Evolutionary conservation across 2,113 vertebrate species (phyloP).

Genomic region (Scortum barcoo): DNA sequence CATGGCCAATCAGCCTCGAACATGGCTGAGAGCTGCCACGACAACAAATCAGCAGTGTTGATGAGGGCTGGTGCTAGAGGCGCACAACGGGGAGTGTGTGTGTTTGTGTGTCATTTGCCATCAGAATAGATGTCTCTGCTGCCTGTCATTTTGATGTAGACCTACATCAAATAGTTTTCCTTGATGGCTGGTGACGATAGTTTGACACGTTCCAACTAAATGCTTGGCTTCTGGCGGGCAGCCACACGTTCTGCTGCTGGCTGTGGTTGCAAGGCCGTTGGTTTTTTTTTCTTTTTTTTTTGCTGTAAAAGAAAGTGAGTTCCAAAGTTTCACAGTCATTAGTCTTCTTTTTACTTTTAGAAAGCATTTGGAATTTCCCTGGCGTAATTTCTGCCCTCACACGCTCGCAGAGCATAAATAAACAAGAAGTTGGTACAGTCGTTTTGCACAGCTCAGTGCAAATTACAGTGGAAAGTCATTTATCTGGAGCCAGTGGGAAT

Average conservation of each 20-base stretch:
- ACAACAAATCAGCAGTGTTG: slow-evolving; percentile 60
- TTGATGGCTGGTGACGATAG: slow-evolving; percentile 54
- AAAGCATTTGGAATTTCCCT: slow-evolving; percentile 67
- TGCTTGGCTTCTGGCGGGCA: slow-evolving; percentile 37
- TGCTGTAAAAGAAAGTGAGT: slow-evolving; percentile 41
- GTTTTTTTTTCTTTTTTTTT: background rate
- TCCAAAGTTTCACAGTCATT: slow-evolving; percentile 66
- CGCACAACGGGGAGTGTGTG: background rate
- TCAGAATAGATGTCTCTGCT: slow-evolving; percentile 59
- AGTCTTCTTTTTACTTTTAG: slow-evolving; percentile 35
- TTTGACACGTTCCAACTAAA: slow-evolving; percentile 56
- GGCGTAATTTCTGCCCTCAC: slow-evolving; percentile 48
- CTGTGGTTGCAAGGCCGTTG: background rate
- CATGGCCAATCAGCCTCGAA: slow-evolving; percentile 60
- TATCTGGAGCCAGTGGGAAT: slow-evolving; percentile 70
- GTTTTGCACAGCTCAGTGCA: slow-evolving; percentile 72
- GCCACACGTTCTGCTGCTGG: background rate
- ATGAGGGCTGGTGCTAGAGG: slow-evolving; percentile 56
- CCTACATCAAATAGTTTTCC: slow-evolving; percentile 42
- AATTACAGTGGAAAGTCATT: slow-evolving; percentile 70
- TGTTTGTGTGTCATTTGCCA: slow-evolving; percentile 40
- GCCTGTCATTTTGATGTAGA: slow-evolving; percentile 58
- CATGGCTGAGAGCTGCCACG: slow-evolving; percentile 52
- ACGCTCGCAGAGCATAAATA: slow-evolving; percentile 60
- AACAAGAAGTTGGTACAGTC: slow-evolving; percentile 59